Evolutionary conservation across 2,888 invertebrate genomes (phyloP).

Genomic region (Luffia ferchaultella): DNA sequence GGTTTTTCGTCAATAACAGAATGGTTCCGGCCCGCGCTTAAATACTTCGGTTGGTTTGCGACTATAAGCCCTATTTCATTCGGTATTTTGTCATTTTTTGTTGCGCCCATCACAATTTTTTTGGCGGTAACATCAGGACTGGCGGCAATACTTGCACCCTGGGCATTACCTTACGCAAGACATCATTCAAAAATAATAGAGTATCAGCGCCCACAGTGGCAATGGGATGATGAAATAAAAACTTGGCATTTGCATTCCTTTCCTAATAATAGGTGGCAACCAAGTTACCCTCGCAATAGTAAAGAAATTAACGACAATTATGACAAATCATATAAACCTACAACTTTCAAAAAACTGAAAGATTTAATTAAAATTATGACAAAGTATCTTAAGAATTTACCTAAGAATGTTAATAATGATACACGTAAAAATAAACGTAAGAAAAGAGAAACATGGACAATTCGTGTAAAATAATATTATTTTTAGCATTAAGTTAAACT

Average conservation of each 20-base stretch:
- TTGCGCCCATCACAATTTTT: constrained; percentile 70
- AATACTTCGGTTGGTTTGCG: constrained; percentile 58
- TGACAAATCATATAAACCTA: constrained; percentile 18
- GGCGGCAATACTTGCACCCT: constrained; percentile 70
- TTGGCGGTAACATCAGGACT: constrained; percentile 69
- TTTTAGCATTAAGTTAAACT: neutral
- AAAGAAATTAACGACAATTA: constrained; percentile 16
- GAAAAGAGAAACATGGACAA: constrained; percentile 39
- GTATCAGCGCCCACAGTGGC: constrained; percentile 59
- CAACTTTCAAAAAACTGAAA: constrained; percentile 31
- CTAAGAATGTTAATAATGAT: constrained; percentile 15
- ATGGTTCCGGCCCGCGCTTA: constrained; percentile 57
- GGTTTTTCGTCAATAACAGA: constrained; percentile 47
- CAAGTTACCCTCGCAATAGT: constrained; percentile 22
- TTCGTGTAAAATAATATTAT: constrained; percentile 17
- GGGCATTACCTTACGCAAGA: constrained; percentile 64
- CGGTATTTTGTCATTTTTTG: constrained; percentile 64
- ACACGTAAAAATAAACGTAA: constrained; percentile 34
- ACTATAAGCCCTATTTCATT: constrained; percentile 67
- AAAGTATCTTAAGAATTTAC: constrained; percentile 21
- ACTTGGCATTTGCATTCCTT: constrained; percentile 54
- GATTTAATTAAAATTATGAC: constrained; percentile 30
- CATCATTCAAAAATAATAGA: constrained; percentile 43
- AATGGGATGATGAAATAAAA: constrained; percentile 65
- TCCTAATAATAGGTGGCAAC: constrained; percentile 33